These are phyloP conservation scores for Cyphomyrus plagiostoma DNA, from an alignment of 2,113 vertebrate genomes.

Conservation along the genomic window DNA sequence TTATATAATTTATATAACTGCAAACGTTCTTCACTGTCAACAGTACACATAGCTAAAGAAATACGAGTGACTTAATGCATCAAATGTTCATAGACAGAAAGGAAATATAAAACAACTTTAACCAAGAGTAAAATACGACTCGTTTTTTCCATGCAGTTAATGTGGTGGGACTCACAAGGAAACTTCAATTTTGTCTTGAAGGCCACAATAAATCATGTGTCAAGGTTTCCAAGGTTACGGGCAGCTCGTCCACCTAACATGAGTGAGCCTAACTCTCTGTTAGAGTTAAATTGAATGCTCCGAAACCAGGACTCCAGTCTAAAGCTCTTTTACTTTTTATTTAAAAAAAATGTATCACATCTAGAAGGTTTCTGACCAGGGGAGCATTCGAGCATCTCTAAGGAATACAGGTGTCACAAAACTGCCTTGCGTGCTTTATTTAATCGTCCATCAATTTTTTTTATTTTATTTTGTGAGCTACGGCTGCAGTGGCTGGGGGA, in stretches of 20 bases:
- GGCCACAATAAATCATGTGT: conserved; percentile 18
- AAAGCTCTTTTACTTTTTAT: neutral
- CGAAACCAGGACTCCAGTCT: neutral
- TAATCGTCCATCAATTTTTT: neutral
- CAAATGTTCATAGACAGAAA: conserved; percentile 10
- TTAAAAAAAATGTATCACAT: neutral
- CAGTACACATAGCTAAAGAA: neutral
- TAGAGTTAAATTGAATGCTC: conserved; percentile 3
- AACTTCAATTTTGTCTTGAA: conserved; percentile 9
- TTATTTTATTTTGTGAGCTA: neutral
- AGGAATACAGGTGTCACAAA: conserved; percentile 20
- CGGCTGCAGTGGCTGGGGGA: neutral
- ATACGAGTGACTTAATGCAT: neutral
- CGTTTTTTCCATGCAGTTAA: neutral
- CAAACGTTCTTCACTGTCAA: conserved; percentile 7
- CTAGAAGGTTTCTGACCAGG: conserved; percentile 6
- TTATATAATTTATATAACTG: neutral
- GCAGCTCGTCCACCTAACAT: neutral
- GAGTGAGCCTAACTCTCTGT: conserved; percentile 12
- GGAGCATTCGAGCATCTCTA: neutral
- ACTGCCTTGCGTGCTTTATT: neutral
- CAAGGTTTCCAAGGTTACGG: conserved; percentile 22
- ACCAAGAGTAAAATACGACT: neutral
- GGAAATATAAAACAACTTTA: conserved; percentile 13
- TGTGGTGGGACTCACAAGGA: conserved; percentile 1